These are phyloP conservation scores for Hydra vulgaris DNA, from an alignment of 30 jellyfish, hydroid and myxozoan genomes.

Conservation along the genomic window DNA sequence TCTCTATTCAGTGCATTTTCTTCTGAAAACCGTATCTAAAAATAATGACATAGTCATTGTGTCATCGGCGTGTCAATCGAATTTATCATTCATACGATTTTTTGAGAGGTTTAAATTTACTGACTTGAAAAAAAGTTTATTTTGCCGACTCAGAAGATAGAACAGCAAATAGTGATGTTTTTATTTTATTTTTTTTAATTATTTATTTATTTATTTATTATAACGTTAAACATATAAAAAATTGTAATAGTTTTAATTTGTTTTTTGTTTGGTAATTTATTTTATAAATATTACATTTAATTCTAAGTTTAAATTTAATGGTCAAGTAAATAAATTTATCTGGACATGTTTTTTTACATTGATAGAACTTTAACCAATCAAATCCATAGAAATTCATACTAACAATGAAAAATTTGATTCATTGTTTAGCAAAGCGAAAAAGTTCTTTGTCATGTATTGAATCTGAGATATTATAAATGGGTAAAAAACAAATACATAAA, in stretches of 20 bases:
- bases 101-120: neutral
- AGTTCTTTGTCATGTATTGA: slow-evolving; percentile 23
- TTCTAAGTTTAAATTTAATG: neutral
- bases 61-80: slow-evolving; percentile 90
- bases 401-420: slow-evolving; percentile 15
- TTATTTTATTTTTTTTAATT: too few species aligned
- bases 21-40: slow-evolving; percentile 21
- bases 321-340: neutral
- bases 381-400: slow-evolving; percentile 2
- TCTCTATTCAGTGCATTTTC: neutral
- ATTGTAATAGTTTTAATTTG: too few species aligned
- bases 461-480: neutral
- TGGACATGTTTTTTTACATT: slow-evolving; percentile 27
- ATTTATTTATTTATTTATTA: too few species aligned
- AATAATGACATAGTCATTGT: slow-evolving; percentile 84
- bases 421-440: slow-evolving; percentile 26
- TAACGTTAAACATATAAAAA: too few species aligned
- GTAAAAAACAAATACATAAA: neutral
- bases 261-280: too few species aligned
- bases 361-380: slow-evolving; percentile 27
- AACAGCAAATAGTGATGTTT: neutral
- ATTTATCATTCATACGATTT: slow-evolving; percentile 13
- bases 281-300: too few species aligned
- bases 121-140: slow-evolving; percentile 11
- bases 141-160: neutral